Evolutionary conservation across 2,888 invertebrate species (phyloP).

Genomic region (Torymus tubicola): DNA sequence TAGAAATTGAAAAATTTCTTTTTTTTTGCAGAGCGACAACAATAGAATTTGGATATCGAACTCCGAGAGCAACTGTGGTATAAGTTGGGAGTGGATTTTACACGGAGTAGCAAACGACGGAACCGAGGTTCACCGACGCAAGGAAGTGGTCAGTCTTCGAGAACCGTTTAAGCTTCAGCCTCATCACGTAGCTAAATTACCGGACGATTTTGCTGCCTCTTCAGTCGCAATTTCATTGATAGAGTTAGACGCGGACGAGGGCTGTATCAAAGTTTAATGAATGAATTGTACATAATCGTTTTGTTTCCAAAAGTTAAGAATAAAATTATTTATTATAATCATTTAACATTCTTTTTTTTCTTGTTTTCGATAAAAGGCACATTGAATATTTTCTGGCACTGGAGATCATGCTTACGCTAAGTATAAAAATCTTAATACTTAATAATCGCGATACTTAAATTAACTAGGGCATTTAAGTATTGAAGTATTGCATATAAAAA

Average conservation of each 20-base stretch:
- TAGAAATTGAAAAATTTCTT: no score
- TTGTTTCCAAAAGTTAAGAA: conserved; percentile 51
- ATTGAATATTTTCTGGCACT: conserved; percentile 48
- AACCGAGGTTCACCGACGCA: conserved; percentile 64
- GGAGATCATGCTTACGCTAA: conserved; percentile 50
- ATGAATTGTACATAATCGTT: conserved; percentile 55
- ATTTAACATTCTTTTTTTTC: no score
- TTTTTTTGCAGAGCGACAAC: conserved; percentile 63
- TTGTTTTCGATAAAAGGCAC: conserved; percentile 38
- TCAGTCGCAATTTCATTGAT: conserved; percentile 62
- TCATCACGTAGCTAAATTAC: conserved; percentile 64
- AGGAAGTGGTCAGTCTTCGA: conserved; percentile 66
- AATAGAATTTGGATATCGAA: conserved; percentile 64
- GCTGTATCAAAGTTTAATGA: conserved; percentile 55
- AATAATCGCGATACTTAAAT: conserved; percentile 8
- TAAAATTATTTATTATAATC: conserved; percentile 53
- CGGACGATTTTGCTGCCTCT: conserved; percentile 62
- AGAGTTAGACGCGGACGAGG: conserved; percentile 54
- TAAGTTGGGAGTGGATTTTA: conserved; percentile 69
- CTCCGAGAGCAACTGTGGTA: conserved; percentile 56
- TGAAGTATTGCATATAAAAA: conserved; percentile 34
- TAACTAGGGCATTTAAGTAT: conserved; percentile 3
- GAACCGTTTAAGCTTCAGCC: conserved; percentile 60
- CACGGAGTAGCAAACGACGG: conserved; percentile 63
- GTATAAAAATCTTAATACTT: conserved; percentile 44